These are phyloP conservation scores for Coelopa pilipes DNA, from an alignment of 2,888 invertebrate genomes.

Conservation along the genomic window DNA sequence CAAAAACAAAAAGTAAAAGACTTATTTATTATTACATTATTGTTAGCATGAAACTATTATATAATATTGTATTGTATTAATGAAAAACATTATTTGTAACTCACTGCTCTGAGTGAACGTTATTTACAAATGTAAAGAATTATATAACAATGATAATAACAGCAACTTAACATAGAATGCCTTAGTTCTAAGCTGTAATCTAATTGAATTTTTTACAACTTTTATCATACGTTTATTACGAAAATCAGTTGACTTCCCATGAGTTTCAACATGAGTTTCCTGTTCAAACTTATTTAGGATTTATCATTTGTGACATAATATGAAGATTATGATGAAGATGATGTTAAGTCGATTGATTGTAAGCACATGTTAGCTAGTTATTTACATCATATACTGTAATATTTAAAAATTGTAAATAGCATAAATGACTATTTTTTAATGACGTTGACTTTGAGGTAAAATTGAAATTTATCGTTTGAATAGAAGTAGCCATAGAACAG, in stretches of 20 bases:
- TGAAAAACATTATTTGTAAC: constrained; percentile 9
- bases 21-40: constrained; percentile 52
- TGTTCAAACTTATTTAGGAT: no score
- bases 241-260: not conserved
- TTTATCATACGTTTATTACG: constrained; percentile 41
- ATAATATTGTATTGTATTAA: not conserved
- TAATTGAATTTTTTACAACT: constrained; percentile 30
- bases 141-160: constrained; percentile 27
- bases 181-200: constrained; percentile 45
- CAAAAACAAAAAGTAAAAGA: constrained; percentile 48
- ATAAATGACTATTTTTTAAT: not conserved
- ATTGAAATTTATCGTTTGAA: constrained; percentile 21
- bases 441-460: no score
- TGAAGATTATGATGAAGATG: not conserved
- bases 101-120: not conserved
- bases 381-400: constrained; percentile 51
- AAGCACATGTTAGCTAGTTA: constrained; percentile 57
- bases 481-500: not conserved
- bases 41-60: not conserved
- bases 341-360: not conserved
- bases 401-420: constrained; percentile 31
- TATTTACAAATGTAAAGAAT: constrained; percentile 20
- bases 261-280: no score
- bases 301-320: no score
- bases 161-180: constrained; percentile 40